phyloP scores from a whole-genome alignment of 2,113 vertebrate genomes.

The Elachura formosa region DNA sequence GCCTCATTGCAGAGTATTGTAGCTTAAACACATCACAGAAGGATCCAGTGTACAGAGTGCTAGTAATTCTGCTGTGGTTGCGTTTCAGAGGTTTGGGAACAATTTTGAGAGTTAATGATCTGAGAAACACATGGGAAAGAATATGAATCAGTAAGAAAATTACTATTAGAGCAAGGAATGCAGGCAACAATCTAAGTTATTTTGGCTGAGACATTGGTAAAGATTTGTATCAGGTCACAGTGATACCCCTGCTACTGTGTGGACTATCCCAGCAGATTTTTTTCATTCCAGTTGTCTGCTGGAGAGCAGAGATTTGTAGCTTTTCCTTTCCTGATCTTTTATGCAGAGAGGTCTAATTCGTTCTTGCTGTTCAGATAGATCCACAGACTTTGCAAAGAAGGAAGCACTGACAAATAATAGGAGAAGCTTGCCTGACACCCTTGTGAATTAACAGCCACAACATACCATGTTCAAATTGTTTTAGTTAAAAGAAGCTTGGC shows the following conservation, averaged over 20 bases:
- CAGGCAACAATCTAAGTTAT: background rate
- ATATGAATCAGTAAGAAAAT: background rate
- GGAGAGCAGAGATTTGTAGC: background rate
- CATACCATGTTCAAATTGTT: background rate
- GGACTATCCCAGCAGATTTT: background rate
- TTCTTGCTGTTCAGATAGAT: background rate
- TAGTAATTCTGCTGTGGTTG: background rate
- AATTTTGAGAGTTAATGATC: background rate
- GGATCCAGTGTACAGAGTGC: background rate
- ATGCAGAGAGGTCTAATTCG: background rate
- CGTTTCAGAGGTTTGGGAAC: background rate
- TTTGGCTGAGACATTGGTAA: background rate
- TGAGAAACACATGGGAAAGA: background rate
- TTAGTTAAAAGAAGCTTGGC: background rate
- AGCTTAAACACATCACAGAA: background rate
- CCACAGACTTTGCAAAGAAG: background rate
- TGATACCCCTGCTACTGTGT: background rate
- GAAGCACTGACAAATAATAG: background rate
- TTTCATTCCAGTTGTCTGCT: background rate
- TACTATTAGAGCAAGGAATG: background rate
- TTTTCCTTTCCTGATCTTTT: background rate
- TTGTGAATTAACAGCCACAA: background rate
- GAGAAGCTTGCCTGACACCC: background rate
- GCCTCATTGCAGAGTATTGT: background rate
- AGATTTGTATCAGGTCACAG: background rate